Evolutionary conservation across 1,140 invertebrate species (phyloP).

Genomic region (Dreissena rostriformis): DNA sequence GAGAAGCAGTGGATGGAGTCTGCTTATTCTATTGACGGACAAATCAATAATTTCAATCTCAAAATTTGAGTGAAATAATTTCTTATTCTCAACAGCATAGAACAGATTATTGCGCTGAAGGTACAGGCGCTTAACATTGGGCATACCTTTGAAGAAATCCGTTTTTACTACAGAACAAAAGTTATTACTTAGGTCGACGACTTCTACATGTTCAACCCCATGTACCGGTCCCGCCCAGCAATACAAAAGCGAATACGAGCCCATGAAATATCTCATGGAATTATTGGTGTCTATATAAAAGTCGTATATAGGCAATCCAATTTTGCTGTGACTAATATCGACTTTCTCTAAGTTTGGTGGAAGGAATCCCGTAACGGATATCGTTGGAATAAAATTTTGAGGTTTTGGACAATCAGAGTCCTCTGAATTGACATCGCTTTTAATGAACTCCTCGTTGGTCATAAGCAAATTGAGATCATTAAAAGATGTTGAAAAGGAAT

Average conservation of each 20-base stretch:
- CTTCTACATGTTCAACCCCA: constrained; percentile 2
- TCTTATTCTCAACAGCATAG: background rate
- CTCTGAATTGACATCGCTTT: background rate
- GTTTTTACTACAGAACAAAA: background rate
- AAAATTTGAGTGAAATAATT: background rate
- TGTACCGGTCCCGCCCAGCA: constrained; percentile 42
- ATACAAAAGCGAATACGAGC: constrained; percentile 19
- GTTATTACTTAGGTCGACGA: constrained; percentile 21
- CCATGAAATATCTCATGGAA: constrained; percentile 5
- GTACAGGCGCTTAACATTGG: constrained; percentile 7
- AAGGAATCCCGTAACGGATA: background rate
- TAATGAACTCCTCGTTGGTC: background rate
- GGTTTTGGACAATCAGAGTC: background rate
- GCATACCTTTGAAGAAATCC: background rate
- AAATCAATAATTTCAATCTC: constrained; percentile 15
- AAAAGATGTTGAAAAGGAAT: background rate
- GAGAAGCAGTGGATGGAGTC: background rate
- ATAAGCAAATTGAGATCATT: background rate
- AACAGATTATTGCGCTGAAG: background rate
- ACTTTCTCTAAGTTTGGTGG: constrained; percentile 27
- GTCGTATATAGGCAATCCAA: background rate
- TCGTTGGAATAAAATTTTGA: background rate
- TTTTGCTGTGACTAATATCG: constrained; percentile 36
- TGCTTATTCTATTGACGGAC: constrained; percentile 8
- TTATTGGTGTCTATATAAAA: constrained; percentile 24